These are phyloP conservation scores for Apis mellifera DNA, from an alignment of 1,140 invertebrate genomes.

Conservation along the genomic window DNA sequence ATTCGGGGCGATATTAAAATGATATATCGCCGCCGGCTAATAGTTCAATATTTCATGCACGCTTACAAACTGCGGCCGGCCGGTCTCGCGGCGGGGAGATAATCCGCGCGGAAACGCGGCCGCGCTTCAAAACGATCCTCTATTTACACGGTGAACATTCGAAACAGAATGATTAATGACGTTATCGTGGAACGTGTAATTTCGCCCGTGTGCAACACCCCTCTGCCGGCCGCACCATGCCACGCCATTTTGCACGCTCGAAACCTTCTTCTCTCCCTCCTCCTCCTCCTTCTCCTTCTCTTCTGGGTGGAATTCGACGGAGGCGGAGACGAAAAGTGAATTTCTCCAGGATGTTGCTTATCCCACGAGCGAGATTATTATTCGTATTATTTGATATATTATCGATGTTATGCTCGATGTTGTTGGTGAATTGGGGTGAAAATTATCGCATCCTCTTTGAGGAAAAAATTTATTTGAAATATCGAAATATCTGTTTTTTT, in stretches of 20 bases:
- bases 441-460: too few relatives aligned
- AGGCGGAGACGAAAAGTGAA: not conserved
- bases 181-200: conserved; percentile 41
- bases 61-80: conserved; percentile 16
- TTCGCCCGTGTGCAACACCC: not conserved
- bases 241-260: not conserved
- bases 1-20: conserved; percentile 21
- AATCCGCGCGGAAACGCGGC: conserved; percentile 32
- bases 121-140: conserved; percentile 36
- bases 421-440: too few relatives aligned
- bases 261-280: not conserved
- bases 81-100: conserved; percentile 27
- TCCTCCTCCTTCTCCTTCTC: too few relatives aligned
- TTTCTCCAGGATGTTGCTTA: not conserved
- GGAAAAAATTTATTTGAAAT: too few relatives aligned
- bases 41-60: conserved; percentile 27
- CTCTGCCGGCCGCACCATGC: too few relatives aligned
- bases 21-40: conserved; percentile 22
- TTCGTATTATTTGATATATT: too few relatives aligned
- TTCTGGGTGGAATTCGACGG: not conserved
- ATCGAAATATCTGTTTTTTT: too few relatives aligned
- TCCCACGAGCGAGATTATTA: not conserved
- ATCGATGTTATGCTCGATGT: too few relatives aligned
- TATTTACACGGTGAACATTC: conserved; percentile 44
- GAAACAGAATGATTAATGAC: conserved; percentile 48